A percentile compares a stretch with the other conserved stretches of the same genome.
Conservation (phyloP, 2,888 invertebrate genomes). For the Idaea biselata region DNA sequence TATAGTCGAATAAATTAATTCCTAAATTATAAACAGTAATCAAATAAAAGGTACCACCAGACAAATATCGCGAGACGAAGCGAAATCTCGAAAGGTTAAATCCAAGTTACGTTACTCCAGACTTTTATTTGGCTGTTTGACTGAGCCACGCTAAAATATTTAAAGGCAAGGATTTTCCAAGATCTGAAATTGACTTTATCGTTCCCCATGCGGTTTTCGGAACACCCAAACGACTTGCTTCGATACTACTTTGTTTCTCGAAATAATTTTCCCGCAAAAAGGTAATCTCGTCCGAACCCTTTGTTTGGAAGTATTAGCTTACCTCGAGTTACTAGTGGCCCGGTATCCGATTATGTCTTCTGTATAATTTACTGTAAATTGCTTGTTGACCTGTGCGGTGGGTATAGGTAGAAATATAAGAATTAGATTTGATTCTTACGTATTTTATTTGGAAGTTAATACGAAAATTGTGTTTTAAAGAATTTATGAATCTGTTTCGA, state of each 20-base stretch:
- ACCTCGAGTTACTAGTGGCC: conserved; percentile 10
- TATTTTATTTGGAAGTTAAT: background rate
- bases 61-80: background rate
- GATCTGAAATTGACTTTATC: conserved; percentile 25
- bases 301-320: conserved; percentile 11
- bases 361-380: conserved; percentile 1
- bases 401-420: background rate
- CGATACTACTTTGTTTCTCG: conserved; percentile 28
- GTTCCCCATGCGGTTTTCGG: conserved; percentile 22
- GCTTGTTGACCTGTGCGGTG: background rate
- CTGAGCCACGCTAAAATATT: conserved; percentile 27
- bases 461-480: background rate
- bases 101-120: background rate
- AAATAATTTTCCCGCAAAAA: conserved; percentile 36
- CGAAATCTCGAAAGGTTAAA: background rate
- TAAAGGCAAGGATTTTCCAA: conserved; percentile 27
- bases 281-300: conserved; percentile 30
- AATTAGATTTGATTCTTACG: background rate
- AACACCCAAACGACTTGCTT: conserved; percentile 16
- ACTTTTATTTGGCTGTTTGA: conserved; percentile 2
- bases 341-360: background rate
- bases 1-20: too few relatives aligned
- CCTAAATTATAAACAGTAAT: too few relatives aligned
- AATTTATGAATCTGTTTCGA: too few relatives aligned
- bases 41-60: background rate